Base-by-base conservation (phyloP, 2,888 invertebrate genomes). In the Apotomis turbidana region DNA sequence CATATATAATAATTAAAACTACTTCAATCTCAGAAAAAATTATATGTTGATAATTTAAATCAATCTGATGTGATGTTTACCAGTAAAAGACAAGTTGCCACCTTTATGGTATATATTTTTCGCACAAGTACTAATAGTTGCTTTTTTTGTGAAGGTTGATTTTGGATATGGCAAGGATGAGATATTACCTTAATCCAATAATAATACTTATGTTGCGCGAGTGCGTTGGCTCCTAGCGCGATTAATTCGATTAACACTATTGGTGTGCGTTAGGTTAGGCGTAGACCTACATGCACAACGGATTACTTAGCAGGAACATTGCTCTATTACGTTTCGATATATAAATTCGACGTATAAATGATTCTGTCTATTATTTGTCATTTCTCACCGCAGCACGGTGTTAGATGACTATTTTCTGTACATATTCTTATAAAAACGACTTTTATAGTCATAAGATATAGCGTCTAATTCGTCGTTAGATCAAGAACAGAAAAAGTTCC, bases 181-280 rank as follows among this genome's bases (percentile, higher is more conserved):
- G 66, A 66, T 64, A 55, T 44, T n/a, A 46, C n/a, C 44, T 46
- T 66, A 66, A 66, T 66, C 66, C 55, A 57, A 66, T 66, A 66
- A 66, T 46, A 3, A n/a, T 55, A 54, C 27, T 57, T 46, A 36
- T 27, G 46, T 66, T 46, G 57, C 64, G 64, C 57, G 46, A 66
- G 66, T 66, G 57, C 36, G 58, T 58, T n/a, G 36, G 66, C 57
- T 66, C 57, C 13, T 41, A 55, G 46, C 36, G 55, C 55, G 58
- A 70, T 70, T 70, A 70, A 63, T 70, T 58, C 61, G 63, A 70
- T 70, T 51, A 62, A 58, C 70, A 58, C 62, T 69, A 69, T 61
- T 55, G 60, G 68, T 36, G 49, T 13, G 54, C 36, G 36, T 49
- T 46, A 5, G 10, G 36, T 49, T 46, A 5, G 10, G 49, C 41